A percentile compares a stretch with the other conserved stretches of the same genome.
Conservation (phyloP, 53 echinoderm and acorn worm species). For the Arbacia lixula region DNA sequence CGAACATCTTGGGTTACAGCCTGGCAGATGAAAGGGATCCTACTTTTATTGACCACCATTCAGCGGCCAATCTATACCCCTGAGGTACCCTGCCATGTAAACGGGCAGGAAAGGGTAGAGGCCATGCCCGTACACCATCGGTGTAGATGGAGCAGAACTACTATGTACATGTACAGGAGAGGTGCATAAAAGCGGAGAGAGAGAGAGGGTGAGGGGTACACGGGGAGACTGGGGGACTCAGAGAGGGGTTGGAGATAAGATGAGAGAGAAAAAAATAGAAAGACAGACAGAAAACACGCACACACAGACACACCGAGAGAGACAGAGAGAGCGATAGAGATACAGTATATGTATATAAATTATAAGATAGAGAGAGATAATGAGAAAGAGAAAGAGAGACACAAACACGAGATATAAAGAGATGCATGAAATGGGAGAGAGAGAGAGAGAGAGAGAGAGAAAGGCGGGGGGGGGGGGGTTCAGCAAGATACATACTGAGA, state of each 20-base stretch:
- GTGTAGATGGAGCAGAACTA: no score
- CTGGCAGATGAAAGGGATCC: conserved; percentile 6
- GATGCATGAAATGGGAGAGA: background rate
- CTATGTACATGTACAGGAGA: background rate
- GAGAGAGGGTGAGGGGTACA: background rate
- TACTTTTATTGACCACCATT: conserved; percentile 33
- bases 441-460: background rate
- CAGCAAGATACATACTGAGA: background rate
- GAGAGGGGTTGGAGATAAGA: background rate
- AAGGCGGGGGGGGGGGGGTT: background rate
- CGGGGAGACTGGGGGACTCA: background rate
- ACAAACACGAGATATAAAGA: no score
- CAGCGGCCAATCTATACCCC: conserved; percentile 4
- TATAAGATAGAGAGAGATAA: background rate
- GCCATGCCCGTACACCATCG: no score
- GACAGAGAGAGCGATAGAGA: background rate
- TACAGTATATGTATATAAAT: no score
- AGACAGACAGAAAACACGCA: background rate
- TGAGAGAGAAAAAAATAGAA: background rate
- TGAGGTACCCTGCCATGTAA: conserved; percentile 7
- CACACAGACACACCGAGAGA: background rate
- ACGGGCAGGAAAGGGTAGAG: background rate
- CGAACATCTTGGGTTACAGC: conserved; percentile 42
- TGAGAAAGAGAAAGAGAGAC: background rate
- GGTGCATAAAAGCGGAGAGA: background rate